Percentiles rank a stretch among this genome's conserved stretches.
phyloP scores from a whole-genome alignment of 2,888 invertebrate species.

The Barypeithes pellucidus region DNA sequence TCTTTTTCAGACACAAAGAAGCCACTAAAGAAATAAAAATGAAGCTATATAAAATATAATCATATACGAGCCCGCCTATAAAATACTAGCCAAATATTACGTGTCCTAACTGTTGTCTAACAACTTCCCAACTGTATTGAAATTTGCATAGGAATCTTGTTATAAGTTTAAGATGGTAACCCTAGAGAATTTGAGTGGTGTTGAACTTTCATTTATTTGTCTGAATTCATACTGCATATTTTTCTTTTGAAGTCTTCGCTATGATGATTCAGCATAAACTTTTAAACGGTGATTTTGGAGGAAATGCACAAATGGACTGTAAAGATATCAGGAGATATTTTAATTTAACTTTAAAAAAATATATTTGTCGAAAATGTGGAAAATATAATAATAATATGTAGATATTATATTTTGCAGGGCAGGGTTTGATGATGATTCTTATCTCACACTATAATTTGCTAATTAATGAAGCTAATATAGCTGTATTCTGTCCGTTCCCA shows the following conservation, averaged over 20 bases:
- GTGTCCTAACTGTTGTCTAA: slow-evolving; percentile 26
- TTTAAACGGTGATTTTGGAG: slow-evolving; percentile 2
- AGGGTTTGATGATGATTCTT: too few relatives aligned
- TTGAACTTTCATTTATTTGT: slow-evolving; percentile 34
- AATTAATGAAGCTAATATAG: too few relatives aligned
- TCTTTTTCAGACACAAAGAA: too few relatives aligned
- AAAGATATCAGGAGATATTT: slow-evolving; percentile 1
- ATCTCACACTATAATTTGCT: too few relatives aligned
- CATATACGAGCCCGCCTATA: slow-evolving; percentile 9
- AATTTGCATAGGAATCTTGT: slow-evolving; percentile 51
- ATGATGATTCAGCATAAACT: slow-evolving; percentile 17
- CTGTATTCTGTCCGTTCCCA: too few relatives aligned
- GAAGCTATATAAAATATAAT: too few relatives aligned
- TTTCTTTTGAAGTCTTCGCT: slow-evolving; percentile 5
- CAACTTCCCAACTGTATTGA: slow-evolving; percentile 37
- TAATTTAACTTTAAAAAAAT: slow-evolving; percentile 3
- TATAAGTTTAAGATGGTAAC: slow-evolving; percentile 45
- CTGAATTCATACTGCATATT: slow-evolving; percentile 43
- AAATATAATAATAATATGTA: not conserved
- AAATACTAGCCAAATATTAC: slow-evolving; percentile 37
- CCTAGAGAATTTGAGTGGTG: slow-evolving; percentile 33
- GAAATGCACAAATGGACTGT: slow-evolving; percentile 1
- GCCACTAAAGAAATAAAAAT: too few relatives aligned
- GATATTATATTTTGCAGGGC: too few relatives aligned
- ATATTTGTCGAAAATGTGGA: not conserved